Evolutionary conservation across 2,113 vertebrate species (phyloP), one percentile per base, ranked within the genome.

Genomic region (Notothenia rossii): DNA sequence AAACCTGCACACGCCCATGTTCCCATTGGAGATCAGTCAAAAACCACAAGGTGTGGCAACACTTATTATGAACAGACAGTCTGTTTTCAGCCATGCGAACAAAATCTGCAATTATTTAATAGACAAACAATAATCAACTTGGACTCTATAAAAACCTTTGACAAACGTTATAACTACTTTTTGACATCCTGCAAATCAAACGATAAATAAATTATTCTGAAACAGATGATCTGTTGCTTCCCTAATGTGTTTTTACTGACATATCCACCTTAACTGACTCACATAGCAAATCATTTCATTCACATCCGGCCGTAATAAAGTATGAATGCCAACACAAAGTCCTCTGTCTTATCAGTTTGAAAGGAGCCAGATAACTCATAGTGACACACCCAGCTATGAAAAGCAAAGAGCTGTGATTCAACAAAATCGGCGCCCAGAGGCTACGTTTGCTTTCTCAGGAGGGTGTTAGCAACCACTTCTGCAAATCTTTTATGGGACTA

Each of bases 331-430:
- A 22, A 56, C 17, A 67, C 60, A 83, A 86, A 79, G 79, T 79
- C 45, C 17, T 58, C 46, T 2, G 10, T 72, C 60, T 89, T 88
- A 89, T 88, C 87, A 85, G 65, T 51, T 64, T 43, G 5, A 67
- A 72, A 53, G 72, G 46, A 69, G 73, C 66, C 60, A 79, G 60
- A 36, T 10, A 49, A 64, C 29, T 40, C 2, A 29, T 29, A 10
- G 13, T 20, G 71, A 81, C 83, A 84, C 75, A 66, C 85, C 89
- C 58, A 58, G 72, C 62, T 67, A 60, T 62, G 65, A 68, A 61
- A 77, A 73, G 58, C 79, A 77, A 80, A 75, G 75, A 59, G 54
- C 59, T 56, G 25, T 72, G 81, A 90, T 88, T 88, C 63, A 75
- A 53, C 20, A 29, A 77, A 76, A 86, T 22, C 40, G 18, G 13